Percentiles rank a stretch among this genome's conserved stretches.
Evolutionary conservation across 2,113 vertebrate species (phyloP).

Genomic region (Cnemophilus loriae): DNA sequence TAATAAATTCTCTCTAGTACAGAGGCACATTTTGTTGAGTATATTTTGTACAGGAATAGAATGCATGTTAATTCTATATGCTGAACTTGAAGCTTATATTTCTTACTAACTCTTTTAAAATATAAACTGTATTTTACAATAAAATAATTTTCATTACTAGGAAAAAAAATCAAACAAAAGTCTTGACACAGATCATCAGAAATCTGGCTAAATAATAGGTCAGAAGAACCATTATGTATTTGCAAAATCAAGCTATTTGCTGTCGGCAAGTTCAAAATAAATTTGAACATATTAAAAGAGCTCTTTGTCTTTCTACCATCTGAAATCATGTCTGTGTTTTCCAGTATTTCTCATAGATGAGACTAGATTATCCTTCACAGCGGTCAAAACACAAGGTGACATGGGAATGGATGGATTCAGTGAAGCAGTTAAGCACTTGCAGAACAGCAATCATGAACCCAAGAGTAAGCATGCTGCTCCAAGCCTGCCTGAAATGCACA

Average conservation of each 20-base stretch:
- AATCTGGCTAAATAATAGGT: neutral
- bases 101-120: neutral
- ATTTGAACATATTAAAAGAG: neutral
- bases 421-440: neutral
- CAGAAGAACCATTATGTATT: neutral
- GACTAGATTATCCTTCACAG: neutral
- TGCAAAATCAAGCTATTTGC: neutral
- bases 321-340: neutral
- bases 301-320: neutral
- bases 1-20: neutral
- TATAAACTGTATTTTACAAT: neutral
- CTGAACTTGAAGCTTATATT: neutral
- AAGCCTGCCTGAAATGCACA: neutral
- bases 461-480: neutral
- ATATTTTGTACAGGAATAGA: neutral
- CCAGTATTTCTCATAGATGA: neutral
- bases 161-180: neutral
- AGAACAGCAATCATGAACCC: neutral
- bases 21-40: neutral
- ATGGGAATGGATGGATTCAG: neutral
- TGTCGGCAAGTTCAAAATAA: neutral
- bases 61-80: neutral
- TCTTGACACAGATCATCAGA: neutral
- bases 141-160: neutral
- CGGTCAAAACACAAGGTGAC: neutral